Conservation (phyloP, 2,113 vertebrate genomes). For the Zapornia atra region DNA sequence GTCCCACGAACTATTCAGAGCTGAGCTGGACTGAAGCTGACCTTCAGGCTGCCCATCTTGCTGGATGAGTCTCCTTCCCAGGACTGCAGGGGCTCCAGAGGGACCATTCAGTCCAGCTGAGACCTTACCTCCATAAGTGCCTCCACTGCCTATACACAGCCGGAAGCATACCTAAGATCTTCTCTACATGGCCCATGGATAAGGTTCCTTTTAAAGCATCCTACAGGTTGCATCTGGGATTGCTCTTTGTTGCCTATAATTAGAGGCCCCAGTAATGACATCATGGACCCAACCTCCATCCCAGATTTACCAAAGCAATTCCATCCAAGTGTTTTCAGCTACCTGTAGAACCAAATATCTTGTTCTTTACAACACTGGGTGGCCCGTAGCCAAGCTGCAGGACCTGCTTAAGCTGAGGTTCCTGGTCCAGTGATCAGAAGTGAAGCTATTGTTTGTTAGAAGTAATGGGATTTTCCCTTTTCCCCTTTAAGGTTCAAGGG, state of each 20-base stretch:
- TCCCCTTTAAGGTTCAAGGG: neutral
- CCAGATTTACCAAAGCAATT: neutral
- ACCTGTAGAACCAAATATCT: neutral
- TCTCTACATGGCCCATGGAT: neutral
- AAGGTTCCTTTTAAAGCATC: neutral
- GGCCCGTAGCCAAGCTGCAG: neutral
- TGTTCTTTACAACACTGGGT: neutral
- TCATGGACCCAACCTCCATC: neutral
- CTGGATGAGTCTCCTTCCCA: neutral
- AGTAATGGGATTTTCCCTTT: constrained; percentile 2
- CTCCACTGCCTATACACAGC: neutral
- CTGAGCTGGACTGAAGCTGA: neutral
- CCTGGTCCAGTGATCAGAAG: neutral
- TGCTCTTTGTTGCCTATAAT: neutral
- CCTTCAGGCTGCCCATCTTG: neutral
- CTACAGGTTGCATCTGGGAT: neutral
- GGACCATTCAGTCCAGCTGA: neutral
- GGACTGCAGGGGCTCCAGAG: neutral
- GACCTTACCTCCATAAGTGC: neutral
- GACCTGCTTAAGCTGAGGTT: neutral
- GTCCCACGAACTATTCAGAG: neutral
- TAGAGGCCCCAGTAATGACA: neutral
- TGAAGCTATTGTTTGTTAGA: neutral
- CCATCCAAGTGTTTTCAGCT: neutral
- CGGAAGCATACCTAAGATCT: neutral